A percentile compares a stretch with the other conserved stretches of the same genome.
Conservation (phyloP, 2,797 vertebrate genomes). For the Notoglanidium macrostoma region DNA sequence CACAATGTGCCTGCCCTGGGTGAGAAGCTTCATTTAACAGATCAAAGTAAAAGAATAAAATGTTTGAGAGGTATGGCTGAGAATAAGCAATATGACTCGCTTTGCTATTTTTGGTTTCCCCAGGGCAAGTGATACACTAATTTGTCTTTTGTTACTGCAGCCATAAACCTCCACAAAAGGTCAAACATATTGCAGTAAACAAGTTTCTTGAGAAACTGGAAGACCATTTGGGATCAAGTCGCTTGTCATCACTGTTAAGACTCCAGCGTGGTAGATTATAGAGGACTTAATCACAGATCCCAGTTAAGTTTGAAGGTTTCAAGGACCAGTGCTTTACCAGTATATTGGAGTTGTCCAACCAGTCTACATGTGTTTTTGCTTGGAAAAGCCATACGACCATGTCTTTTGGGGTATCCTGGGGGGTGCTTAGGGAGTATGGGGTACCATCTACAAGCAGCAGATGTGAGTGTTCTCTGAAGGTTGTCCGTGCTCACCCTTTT, state of each 20-base stretch:
- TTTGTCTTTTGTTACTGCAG: background rate
- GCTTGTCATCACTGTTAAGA: background rate
- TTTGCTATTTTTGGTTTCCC: slow-evolving; percentile 1
- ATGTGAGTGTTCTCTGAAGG: no score
- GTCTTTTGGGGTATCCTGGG: no score
- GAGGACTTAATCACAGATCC: background rate
- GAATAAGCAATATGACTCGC: background rate
- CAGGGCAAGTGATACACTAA: background rate
- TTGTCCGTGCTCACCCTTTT: no score
- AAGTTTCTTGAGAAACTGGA: background rate
- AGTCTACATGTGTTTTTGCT: no score
- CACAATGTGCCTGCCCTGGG: background rate
- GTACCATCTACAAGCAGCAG: no score
- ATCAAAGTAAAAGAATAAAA: background rate
- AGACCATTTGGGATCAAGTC: background rate
- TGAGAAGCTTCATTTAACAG: background rate
- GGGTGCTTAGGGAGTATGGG: no score
- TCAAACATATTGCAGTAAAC: background rate
- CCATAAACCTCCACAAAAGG: background rate
- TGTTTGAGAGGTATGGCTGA: background rate
- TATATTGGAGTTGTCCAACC: no score
- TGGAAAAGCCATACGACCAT: no score
- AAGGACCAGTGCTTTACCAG: no score
- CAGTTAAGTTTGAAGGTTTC: background rate
- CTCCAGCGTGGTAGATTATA: background rate